Percentiles rank a stretch among this genome's conserved stretches.
Evolutionary conservation across 2,888 invertebrate genomes (phyloP).

Genomic region (Invenusta paracnida): DNA sequence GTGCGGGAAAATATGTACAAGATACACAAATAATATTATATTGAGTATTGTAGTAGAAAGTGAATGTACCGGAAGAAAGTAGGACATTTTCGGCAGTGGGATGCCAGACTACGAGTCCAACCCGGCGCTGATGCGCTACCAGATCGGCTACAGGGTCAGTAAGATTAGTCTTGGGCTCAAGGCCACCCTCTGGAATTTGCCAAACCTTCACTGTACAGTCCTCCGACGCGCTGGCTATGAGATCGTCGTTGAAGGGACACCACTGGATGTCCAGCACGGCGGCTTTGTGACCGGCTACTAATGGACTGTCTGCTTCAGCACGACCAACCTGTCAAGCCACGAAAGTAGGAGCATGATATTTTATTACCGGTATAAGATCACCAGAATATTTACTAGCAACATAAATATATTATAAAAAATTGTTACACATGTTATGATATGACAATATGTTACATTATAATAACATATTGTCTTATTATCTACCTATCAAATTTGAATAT

Average conservation of each 20-base stretch:
- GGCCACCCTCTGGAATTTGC: conserved; percentile 85
- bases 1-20: too few species aligned
- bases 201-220: conserved; percentile 83
- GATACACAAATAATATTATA: too few species aligned
- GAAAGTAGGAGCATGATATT: too few species aligned
- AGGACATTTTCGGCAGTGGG: conserved; percentile 84
- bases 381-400: too few species aligned
- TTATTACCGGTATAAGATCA: too few species aligned
- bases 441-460: too few species aligned
- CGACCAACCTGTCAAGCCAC: conserved; percentile 66
- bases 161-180: conserved; percentile 66
- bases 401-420: too few species aligned
- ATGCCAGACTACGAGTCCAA: conserved; percentile 86
- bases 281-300: conserved; percentile 86
- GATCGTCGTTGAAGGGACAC: conserved; percentile 94
- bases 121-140: conserved; percentile 80
- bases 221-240: conserved; percentile 88
- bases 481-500: too few species aligned
- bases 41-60: too few species aligned
- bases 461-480: too few species aligned
- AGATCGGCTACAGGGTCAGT: conserved; percentile 82
- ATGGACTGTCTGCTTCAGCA: conserved; percentile 72
- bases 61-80: conserved; percentile 74
- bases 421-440: too few species aligned
- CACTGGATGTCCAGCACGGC: conserved; percentile 86